Percentiles rank a stretch among this genome's conserved stretches.
Conservation (phyloP, 2,797 vertebrate species). For the Alauda arvensis region DNA sequence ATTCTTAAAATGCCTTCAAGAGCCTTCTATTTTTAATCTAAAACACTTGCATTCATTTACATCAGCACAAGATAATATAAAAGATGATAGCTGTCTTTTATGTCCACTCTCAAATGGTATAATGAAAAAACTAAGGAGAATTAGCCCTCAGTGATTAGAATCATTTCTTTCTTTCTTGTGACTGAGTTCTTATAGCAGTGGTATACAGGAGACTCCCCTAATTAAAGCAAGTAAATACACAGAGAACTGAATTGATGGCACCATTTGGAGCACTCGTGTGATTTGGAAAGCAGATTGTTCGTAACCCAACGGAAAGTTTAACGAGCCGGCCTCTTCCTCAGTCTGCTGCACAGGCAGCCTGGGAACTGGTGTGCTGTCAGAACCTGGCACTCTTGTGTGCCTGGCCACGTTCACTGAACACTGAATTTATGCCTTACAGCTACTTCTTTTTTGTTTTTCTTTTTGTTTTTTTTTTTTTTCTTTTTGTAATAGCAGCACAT, state of each 20-base stretch:
- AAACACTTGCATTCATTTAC: not conserved
- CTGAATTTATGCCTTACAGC: not conserved
- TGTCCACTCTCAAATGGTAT: not conserved
- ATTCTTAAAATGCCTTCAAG: not conserved
- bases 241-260: not conserved
- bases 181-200: not conserved
- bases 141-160: too few relatives aligned
- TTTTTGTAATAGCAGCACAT: not conserved
- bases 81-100: not conserved
- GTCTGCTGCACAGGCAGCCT: not conserved
- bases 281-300: slow-evolving; percentile 1
- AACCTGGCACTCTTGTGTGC: not conserved
- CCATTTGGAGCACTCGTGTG: not conserved
- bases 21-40: not conserved
- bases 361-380: not conserved
- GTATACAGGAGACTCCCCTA: not conserved
- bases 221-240: not conserved
- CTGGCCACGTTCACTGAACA: not conserved
- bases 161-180: not conserved
- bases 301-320: not conserved
- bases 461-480: too few relatives aligned
- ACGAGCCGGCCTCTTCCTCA: not conserved
- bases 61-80: not conserved
- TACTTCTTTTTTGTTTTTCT: not conserved
- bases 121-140: not conserved